A percentile compares a stretch with the other conserved stretches of the same genome.
Conservation (phyloP, 2,113 vertebrate genomes). For the Atlantisia rogersi region DNA sequence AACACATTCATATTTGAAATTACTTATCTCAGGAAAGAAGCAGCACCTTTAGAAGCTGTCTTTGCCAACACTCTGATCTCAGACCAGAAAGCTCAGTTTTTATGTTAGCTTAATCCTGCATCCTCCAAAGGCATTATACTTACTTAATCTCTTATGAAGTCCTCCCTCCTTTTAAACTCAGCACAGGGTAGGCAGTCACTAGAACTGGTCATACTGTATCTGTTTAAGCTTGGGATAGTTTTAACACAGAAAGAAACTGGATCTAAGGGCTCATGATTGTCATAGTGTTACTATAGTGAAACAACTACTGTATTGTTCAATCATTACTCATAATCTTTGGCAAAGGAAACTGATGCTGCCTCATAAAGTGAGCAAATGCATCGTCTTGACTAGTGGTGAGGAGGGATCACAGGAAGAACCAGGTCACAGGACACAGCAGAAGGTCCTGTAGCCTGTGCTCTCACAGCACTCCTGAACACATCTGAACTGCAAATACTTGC, state of each 20-base stretch:
- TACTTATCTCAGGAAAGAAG: background rate
- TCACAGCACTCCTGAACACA: background rate
- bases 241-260: background rate
- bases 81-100: background rate
- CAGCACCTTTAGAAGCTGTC: background rate
- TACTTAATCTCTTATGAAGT: background rate
- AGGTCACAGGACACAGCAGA: background rate
- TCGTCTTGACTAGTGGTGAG: background rate
- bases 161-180: background rate
- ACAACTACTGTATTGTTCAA: background rate
- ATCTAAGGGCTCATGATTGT: background rate
- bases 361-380: background rate
- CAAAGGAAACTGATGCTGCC: background rate
- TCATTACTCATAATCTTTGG: background rate
- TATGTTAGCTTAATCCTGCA: background rate
- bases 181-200: background rate
- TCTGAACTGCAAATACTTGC: background rate
- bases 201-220: background rate
- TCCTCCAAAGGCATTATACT: background rate
- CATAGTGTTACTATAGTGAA: background rate
- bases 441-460: background rate
- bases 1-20: background rate
- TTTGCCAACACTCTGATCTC: background rate
- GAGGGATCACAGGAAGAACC: background rate
- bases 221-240: background rate